Conservation (phyloP, 2,888 invertebrate species). For the Ceraclea dissimilis region DNA sequence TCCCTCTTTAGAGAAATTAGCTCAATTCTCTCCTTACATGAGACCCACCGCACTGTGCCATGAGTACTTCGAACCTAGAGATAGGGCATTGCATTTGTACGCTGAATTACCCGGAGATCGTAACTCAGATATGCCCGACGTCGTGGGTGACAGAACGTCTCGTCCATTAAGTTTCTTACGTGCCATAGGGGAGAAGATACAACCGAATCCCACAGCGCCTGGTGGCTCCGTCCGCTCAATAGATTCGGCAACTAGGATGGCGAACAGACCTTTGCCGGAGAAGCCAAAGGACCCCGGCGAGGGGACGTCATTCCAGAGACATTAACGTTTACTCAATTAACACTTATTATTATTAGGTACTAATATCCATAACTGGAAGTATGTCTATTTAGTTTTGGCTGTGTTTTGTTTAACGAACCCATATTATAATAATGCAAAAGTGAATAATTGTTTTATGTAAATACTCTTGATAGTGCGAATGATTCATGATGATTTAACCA, state of each 20-base stretch:
- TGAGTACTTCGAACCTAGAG: conserved; percentile 49
- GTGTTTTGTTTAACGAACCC: too few relatives aligned
- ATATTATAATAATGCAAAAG: too few relatives aligned
- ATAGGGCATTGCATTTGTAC: conserved; percentile 52
- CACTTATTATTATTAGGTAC: too few relatives aligned
- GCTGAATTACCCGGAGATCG: conserved; percentile 51
- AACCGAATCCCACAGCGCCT: conserved; percentile 29
- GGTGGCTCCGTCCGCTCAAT: conserved; percentile 31
- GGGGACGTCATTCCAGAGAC: conserved; percentile 37
- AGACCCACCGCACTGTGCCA: conserved; percentile 40
- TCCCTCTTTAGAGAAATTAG: conserved; percentile 51
- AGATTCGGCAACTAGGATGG: conserved; percentile 50
- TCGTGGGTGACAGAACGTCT: conserved; percentile 40
- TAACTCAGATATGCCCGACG: conserved; percentile 36
- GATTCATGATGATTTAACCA: too few relatives aligned
- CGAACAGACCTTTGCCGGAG: conserved; percentile 61
- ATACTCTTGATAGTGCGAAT: too few relatives aligned
- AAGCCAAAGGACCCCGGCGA: conserved; percentile 49
- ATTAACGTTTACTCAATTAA: background rate
- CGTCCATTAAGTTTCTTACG: conserved; percentile 53
- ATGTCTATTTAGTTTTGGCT: too few relatives aligned
- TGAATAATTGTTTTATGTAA: too few relatives aligned
- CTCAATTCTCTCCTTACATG: conserved; percentile 44
- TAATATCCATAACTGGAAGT: too few relatives aligned
- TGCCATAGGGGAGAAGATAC: conserved; percentile 51